Conservation (phyloP, 2,888 invertebrate genomes). For the Ochropleura plecta region DNA sequence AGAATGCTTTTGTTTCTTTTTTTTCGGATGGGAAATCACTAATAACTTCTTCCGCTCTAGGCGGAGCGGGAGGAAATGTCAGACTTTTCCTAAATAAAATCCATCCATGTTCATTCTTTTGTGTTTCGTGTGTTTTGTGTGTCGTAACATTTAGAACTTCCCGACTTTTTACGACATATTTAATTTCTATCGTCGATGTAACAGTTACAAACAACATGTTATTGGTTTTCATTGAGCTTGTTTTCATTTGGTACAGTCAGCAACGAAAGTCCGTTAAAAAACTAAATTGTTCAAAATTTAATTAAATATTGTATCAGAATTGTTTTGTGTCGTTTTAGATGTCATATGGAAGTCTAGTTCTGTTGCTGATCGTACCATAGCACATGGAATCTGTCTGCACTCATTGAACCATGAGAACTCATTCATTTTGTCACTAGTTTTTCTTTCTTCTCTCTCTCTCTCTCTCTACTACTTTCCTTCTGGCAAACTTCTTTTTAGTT, state of each 20-base stretch:
- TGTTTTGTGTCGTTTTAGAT: background rate
- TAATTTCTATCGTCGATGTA: slow-evolving; percentile 1
- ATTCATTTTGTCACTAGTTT: background rate
- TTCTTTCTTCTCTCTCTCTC: background rate
- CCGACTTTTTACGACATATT: too few species aligned
- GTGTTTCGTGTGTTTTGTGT: too few species aligned
- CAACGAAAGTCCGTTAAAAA: background rate
- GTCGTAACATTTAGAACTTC: too few species aligned
- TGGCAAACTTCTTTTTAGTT: background rate
- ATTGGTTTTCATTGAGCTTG: background rate
- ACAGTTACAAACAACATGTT: background rate
- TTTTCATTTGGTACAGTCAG: slow-evolving; percentile 21
- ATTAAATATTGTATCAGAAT: background rate
- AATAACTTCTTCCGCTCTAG: too few species aligned
- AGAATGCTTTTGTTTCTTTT: background rate
- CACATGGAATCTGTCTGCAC: background rate
- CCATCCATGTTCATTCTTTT: too few species aligned
- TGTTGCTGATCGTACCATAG: slow-evolving; percentile 13
- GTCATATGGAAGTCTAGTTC: background rate
- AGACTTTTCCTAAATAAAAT: too few species aligned
- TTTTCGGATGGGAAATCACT: too few species aligned
- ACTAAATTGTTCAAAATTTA: too few species aligned
- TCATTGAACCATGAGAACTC: background rate
- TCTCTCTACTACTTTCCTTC: slow-evolving; percentile 2
- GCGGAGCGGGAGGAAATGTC: too few species aligned